Conservation (phyloP, 2,888 invertebrate genomes). For the Ophion ellenae region DNA sequence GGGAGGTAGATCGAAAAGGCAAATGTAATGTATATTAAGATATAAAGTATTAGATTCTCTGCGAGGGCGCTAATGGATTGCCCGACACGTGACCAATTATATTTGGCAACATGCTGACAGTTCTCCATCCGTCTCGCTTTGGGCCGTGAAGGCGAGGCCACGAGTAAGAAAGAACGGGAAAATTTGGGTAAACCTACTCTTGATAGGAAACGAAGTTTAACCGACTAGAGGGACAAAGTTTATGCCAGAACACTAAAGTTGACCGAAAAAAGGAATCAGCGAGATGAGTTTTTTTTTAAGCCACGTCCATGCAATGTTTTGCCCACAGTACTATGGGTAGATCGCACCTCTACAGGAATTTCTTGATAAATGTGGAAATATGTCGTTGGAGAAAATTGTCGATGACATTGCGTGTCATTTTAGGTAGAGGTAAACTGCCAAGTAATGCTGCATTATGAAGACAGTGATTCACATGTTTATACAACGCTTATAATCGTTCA, state of each 20-base stretch:
- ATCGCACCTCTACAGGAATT: too few relatives aligned
- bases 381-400: too few relatives aligned
- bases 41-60: constrained; percentile 45
- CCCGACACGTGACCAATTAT: not conserved
- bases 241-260: constrained; percentile 10
- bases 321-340: too few relatives aligned
- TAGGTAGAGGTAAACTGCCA: too few relatives aligned
- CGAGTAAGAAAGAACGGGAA: constrained; percentile 35
- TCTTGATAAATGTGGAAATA: too few relatives aligned
- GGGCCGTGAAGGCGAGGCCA: not conserved
- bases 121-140: not conserved
- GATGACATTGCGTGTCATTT: too few relatives aligned
- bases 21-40: not conserved
- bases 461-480: too few relatives aligned
- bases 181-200: constrained; percentile 37
- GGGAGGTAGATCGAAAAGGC: constrained; percentile 11
- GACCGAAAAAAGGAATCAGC: too few relatives aligned
- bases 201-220: constrained; percentile 22
- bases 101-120: not conserved
- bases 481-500: too few relatives aligned
- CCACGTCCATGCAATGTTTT: too few relatives aligned
- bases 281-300: too few relatives aligned
- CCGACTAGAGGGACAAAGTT: constrained; percentile 36
- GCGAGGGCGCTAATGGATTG: constrained; percentile 19
- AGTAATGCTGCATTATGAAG: too few relatives aligned